Evolutionary conservation across 2,113 vertebrate species (phyloP).

Genomic region (Montifringilla adamsi): DNA sequence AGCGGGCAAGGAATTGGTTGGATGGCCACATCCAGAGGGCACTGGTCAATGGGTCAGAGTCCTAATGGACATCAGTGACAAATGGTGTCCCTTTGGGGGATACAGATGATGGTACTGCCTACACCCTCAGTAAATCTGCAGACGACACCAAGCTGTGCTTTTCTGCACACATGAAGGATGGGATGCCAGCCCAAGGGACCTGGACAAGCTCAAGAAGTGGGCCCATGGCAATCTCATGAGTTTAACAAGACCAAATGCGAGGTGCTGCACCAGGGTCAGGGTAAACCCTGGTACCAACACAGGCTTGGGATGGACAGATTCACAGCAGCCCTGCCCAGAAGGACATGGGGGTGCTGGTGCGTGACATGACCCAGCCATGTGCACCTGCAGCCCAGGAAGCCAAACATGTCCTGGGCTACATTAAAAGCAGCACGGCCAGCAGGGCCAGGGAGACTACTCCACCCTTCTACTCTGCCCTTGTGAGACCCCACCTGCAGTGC

Average conservation of each 20-base stretch:
- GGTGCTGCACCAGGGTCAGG: neutral
- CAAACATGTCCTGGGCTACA: fast-evolving
- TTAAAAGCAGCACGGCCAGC: fast-evolving
- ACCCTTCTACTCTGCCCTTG: fast-evolving
- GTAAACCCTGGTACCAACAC: neutral
- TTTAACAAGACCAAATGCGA: neutral
- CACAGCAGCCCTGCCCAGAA: neutral
- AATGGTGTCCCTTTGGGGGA: too few relatives aligned
- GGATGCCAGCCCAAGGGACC: neutral
- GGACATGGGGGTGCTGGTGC: neutral
- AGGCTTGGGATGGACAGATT: neutral
- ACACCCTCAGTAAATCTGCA: neutral
- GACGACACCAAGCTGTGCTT: neutral
- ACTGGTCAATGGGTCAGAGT: neutral
- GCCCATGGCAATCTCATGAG: neutral
- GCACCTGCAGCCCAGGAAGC: neutral
- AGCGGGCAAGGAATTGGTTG: neutral
- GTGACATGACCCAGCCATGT: fast-evolving
- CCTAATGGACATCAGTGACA: neutral
- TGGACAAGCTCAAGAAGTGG: neutral
- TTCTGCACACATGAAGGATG: neutral
- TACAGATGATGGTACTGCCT: fast-evolving
- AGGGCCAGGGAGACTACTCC: neutral
- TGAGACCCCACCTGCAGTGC: neutral
- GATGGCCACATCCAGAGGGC: neutral